Conservation (phyloP, 2,113 vertebrate genomes). For the Spilogale gracilis region DNA sequence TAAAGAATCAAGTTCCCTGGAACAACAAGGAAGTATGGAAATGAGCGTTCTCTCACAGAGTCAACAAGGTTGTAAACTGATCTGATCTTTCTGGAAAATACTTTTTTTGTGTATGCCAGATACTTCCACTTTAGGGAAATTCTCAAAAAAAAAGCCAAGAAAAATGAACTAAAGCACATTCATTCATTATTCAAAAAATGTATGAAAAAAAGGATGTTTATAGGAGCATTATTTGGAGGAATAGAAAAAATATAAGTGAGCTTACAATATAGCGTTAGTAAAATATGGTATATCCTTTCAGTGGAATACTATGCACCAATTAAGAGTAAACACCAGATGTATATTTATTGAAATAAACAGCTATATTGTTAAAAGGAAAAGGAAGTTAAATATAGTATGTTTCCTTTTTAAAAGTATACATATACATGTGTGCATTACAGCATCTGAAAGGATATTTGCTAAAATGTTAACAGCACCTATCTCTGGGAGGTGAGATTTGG, state of each 20-base stretch:
- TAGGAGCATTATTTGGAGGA: slow-evolving; percentile 2
- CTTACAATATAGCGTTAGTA: not conserved
- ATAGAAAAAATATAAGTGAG: slow-evolving; percentile 56
- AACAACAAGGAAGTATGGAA: slow-evolving; percentile 9
- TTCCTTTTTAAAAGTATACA: slow-evolving; percentile 23
- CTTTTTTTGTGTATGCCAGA: slow-evolving; percentile 47
- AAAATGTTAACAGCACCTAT: slow-evolving; percentile 64
- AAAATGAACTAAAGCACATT: slow-evolving; percentile 11
- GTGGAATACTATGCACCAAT: not conserved
- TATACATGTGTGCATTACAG: slow-evolving; percentile 35
- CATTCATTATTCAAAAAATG: slow-evolving; percentile 61
- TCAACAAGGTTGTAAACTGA: slow-evolving; percentile 12
- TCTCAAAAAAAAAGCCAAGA: not conserved
- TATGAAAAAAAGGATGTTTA: slow-evolving; percentile 20
- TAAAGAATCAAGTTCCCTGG: not conserved
- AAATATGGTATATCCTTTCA: slow-evolving; percentile 16
- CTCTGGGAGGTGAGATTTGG: slow-evolving; percentile 80
- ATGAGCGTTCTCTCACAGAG: slow-evolving; percentile 4
- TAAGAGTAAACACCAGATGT: slow-evolving; percentile 17
- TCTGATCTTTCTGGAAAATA: slow-evolving; percentile 54
- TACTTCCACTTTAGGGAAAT: slow-evolving; percentile 47
- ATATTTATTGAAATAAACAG: slow-evolving; percentile 28
- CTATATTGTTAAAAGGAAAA: not conserved
- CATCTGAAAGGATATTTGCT: slow-evolving; percentile 41
- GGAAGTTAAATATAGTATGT: not conserved